Conservation (phyloP, 2,797 vertebrate species). For the Sebastes itinus region DNA sequence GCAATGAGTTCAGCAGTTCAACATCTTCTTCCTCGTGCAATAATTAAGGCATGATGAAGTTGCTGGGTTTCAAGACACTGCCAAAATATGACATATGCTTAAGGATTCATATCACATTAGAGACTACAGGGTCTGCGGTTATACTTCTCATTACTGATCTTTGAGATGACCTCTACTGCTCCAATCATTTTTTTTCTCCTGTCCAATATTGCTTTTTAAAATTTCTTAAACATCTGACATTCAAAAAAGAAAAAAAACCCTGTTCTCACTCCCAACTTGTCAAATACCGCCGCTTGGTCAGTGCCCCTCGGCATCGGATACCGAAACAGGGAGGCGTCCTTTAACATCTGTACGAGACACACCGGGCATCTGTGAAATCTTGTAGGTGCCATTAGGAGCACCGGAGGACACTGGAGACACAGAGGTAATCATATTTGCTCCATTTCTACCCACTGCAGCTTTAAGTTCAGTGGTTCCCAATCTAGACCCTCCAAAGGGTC, state of each 20-base stretch:
- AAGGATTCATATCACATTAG: constrained; percentile 7
- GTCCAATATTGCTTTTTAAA: background rate
- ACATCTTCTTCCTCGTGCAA: constrained; percentile 27
- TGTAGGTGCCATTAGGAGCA: too few relatives aligned
- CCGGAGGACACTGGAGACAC: too few relatives aligned
- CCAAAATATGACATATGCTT: background rate
- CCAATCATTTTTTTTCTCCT: background rate
- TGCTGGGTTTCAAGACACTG: constrained; percentile 14
- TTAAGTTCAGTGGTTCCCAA: background rate
- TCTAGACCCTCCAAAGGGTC: background rate
- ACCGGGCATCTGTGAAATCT: too few relatives aligned
- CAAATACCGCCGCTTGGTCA: too few relatives aligned
- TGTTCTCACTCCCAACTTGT: too few relatives aligned
- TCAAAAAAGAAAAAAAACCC: background rate
- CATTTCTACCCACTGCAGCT: too few relatives aligned
- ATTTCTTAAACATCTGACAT: background rate
- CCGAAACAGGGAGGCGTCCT: too few relatives aligned
- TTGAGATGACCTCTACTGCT: background rate
- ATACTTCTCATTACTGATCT: background rate
- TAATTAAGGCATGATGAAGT: constrained; percentile 38
- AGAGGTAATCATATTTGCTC: too few relatives aligned
- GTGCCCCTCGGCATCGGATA: too few relatives aligned
- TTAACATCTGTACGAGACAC: too few relatives aligned
- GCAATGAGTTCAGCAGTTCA: constrained; percentile 38
- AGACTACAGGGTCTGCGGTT: constrained; percentile 22